Base-by-base conservation (phyloP, 2,113 vertebrate species). In the Antechinus stuartii region DNA sequence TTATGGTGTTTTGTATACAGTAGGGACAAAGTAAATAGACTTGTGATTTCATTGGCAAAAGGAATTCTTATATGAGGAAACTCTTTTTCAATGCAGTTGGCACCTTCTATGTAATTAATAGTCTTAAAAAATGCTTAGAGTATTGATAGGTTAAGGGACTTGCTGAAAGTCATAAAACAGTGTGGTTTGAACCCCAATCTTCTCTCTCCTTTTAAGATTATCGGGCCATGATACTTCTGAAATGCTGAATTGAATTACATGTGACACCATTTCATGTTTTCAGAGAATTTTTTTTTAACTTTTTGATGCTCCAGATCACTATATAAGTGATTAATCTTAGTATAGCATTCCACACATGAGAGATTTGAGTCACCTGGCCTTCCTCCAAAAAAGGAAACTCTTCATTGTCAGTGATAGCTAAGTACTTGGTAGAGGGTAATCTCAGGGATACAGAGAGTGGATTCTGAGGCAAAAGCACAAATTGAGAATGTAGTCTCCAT, bases 221-320 rank as follows among this genome's bases (percentile, higher is more conserved):
- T 76, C 7, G 35, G 30, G 35, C 35, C 61, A 76, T 76, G 61
- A 35, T 76, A 12, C 3, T 35, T 35, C 14, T 76, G 4, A n/a
- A 19, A 76, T 76, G 35, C 30, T 76, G 61, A 76, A n/a, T 5
- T 23, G 54, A 55, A 55, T n/a, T n/a, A 26, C 16, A 19, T 76
- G 35, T 76, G 61, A 76, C 35, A n/a, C 14, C 61, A 2, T 94
- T 96, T 95, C 54, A 61, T 49, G 46, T 76, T 56, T 30, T 90
- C 54, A 35, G 47, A 89, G 91, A 92, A 91, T 90, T 94, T 56
- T 91, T 93, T 68, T 91, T 90, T 30, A 91, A 94, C 52, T 96
- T 49, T 61, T 90, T 47, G 61, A 23, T 23, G 76, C 25, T 42
- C n/a, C 53, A 91, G 35, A 42, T 68, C 24, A 49, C 42, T 84